Percentiles rank a stretch among this genome's conserved stretches.
phyloP scores from a whole-genome alignment of 2,797 vertebrate species.

The Scleropages formosus region DNA sequence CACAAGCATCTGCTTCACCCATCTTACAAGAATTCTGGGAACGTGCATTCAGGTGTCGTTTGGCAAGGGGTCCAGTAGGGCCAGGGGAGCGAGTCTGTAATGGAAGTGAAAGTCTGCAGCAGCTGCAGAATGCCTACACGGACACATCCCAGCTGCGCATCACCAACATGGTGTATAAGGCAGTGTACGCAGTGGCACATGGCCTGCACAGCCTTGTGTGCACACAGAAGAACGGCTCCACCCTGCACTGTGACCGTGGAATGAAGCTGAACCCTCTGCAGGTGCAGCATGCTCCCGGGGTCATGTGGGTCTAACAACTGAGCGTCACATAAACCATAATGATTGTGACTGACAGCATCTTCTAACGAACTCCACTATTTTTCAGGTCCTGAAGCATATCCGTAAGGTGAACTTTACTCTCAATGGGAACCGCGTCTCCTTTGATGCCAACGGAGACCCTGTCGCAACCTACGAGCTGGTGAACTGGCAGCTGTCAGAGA shows the following conservation, averaged over 20 bases:
- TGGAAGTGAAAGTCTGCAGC: conserved; percentile 52
- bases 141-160: conserved; percentile 61
- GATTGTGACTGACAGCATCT: neutral
- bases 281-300: neutral
- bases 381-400: conserved; percentile 56
- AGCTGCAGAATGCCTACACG: conserved; percentile 52
- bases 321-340: neutral
- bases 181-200: conserved; percentile 63
- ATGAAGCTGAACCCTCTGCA: neutral
- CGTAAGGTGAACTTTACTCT: conserved; percentile 56
- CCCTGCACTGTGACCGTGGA: conserved; percentile 45
- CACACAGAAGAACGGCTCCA: conserved; percentile 34
- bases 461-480: conserved; percentile 65
- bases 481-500: conserved; percentile 61
- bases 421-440: conserved; percentile 62
- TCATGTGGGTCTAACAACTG: neutral
- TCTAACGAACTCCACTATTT: too few species aligned
- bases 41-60: conserved; percentile 53
- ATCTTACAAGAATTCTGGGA: conserved; percentile 61
- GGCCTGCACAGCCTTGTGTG: conserved; percentile 57
- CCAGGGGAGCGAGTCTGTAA: conserved; percentile 43
- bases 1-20: conserved; percentile 40
- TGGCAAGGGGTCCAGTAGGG: conserved; percentile 35
- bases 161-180: conserved; percentile 68
- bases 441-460: conserved; percentile 67